These are phyloP conservation scores for Platygyra sinensis DNA, from an alignment of 64 coral and sea anemone genomes.

Conservation along the genomic window DNA sequence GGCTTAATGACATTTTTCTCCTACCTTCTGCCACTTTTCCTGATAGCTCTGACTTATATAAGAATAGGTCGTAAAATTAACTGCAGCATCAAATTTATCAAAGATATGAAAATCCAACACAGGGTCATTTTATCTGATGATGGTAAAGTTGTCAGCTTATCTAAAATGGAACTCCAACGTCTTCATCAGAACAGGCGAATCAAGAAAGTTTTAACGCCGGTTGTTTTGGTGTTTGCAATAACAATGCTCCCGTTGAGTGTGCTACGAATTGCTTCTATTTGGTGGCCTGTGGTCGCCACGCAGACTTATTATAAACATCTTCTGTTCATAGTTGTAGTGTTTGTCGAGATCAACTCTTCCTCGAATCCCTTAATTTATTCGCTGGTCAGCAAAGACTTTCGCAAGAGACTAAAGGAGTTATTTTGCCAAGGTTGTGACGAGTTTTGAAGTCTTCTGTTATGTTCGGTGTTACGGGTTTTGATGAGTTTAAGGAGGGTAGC, in stretches of 20 bases:
- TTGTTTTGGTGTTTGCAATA: slow-evolving; percentile 58
- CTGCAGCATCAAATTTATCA: slow-evolving; percentile 26
- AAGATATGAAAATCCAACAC: slow-evolving; percentile 1
- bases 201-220: slow-evolving; percentile 58
- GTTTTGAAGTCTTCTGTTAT: too few relatives aligned
- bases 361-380: slow-evolving; percentile 64
- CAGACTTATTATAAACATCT: slow-evolving; percentile 32
- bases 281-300: background rate
- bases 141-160: background rate
- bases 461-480: too few relatives aligned
- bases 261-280: slow-evolving; percentile 20
- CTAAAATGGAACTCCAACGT: slow-evolving; percentile 1
- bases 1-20: slow-evolving; percentile 19
- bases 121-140: background rate
- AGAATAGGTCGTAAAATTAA: slow-evolving; percentile 25
- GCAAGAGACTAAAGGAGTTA: slow-evolving; percentile 10
- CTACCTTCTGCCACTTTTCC: slow-evolving; percentile 37
- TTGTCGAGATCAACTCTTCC: slow-evolving; percentile 50
- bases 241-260: slow-evolving; percentile 65
- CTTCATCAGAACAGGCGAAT: slow-evolving; percentile 59
- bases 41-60: slow-evolving; percentile 39
- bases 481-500: too few relatives aligned
- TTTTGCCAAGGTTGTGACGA: too few relatives aligned
- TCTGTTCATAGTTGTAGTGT: slow-evolving; percentile 3
- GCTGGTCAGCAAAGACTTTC: slow-evolving; percentile 55